Evolutionary conservation across 2,797 vertebrate genomes (phyloP).

Genomic region (Gastrophryne carolinensis): DNA sequence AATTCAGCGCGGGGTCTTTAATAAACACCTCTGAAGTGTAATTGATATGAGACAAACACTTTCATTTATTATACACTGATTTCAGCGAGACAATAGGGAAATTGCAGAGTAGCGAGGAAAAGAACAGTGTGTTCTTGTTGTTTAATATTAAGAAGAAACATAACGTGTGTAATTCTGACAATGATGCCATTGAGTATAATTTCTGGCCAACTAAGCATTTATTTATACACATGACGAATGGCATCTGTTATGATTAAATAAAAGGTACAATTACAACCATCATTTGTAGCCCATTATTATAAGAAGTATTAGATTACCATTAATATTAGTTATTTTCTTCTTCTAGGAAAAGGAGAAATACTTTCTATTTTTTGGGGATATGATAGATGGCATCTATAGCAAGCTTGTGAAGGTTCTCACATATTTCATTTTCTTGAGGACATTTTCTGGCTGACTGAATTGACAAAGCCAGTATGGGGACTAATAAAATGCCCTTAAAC

Average conservation of each 20-base stretch:
- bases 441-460: no score
- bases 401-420: no score
- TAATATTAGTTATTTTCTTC: no score
- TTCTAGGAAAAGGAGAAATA: no score
- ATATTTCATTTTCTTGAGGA: no score
- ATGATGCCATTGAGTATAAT: background rate
- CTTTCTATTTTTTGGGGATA: no score
- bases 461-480: no score
- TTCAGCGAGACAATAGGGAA: background rate
- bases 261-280: slow-evolving; percentile 17
- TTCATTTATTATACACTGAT: slow-evolving; percentile 18
- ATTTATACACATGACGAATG: background rate
- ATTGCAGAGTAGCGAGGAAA: background rate
- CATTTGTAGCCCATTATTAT: no score
- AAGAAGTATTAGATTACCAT: no score
- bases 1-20: slow-evolving; percentile 13
- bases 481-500: no score
- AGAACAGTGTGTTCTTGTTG: slow-evolving; percentile 10
- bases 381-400: no score
- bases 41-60: slow-evolving; percentile 31
- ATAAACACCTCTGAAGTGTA: slow-evolving; percentile 23
- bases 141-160: background rate
- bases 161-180: background rate
- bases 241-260: slow-evolving; percentile 8
- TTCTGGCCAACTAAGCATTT: slow-evolving; percentile 7